Conservation (phyloP, 2,888 invertebrate genomes). For the Parochlus steinenii region DNA sequence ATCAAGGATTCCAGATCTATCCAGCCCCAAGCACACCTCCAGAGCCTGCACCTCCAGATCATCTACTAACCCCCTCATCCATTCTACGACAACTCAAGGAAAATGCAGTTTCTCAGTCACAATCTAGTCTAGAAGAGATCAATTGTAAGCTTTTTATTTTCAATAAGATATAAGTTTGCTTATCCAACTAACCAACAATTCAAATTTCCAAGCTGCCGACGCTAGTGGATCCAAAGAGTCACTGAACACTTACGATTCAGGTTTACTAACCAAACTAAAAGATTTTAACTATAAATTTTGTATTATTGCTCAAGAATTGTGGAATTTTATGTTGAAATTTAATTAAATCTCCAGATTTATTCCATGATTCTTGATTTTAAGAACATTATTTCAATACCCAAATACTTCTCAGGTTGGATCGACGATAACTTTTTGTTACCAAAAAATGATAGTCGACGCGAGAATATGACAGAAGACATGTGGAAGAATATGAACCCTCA, state of each 20-base stretch:
- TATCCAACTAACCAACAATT: constrained; percentile 11
- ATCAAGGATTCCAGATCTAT: constrained; percentile 60
- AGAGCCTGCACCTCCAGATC: constrained; percentile 68
- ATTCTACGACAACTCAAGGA: constrained; percentile 34
- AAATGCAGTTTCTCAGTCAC: constrained; percentile 34
- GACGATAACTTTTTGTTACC: too few relatives aligned
- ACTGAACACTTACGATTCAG: constrained; percentile 65
- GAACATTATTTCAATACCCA: constrained; percentile 7
- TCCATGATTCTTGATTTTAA: not conserved
- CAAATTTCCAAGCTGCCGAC: constrained; percentile 39
- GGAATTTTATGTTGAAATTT: constrained; percentile 12
- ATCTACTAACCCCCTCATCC: constrained; percentile 36
- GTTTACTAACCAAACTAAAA: too few relatives aligned
- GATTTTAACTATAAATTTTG: constrained; percentile 16
- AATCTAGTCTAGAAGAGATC: constrained; percentile 48
- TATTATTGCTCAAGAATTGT: not conserved
- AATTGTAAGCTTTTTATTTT: constrained; percentile 34
- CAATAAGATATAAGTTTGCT: constrained; percentile 16
- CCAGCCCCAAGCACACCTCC: constrained; percentile 72
- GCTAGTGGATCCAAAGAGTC: constrained; percentile 68
- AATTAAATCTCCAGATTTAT: constrained; percentile 11
- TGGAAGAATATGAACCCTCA: constrained; percentile 48
- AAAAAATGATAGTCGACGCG: too few relatives aligned
- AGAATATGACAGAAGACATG: constrained; percentile 26
- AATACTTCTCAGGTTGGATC: constrained; percentile 32